phyloP scores from a whole-genome alignment of 1,140 invertebrate genomes.

The Harpegnathos saltator region DNA sequence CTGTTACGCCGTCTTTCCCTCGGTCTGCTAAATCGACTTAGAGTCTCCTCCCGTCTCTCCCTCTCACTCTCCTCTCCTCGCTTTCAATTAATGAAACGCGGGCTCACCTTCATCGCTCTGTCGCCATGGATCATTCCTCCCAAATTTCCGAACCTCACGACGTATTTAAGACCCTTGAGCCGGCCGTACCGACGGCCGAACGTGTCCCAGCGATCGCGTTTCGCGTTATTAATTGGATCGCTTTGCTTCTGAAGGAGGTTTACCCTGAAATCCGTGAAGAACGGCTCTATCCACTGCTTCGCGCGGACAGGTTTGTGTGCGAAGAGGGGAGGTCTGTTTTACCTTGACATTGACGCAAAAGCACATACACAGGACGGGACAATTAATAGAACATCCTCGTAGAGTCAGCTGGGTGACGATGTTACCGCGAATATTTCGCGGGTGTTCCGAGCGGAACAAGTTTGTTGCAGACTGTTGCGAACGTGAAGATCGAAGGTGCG shows the following conservation, averaged over 20 bases:
- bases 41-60: background rate
- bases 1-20: conserved; percentile 46
- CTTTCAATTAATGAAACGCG: conserved; percentile 78
- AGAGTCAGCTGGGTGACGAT: too few relatives aligned
- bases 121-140: conserved; percentile 44
- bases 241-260: conserved; percentile 15
- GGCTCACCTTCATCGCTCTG: conserved; percentile 43
- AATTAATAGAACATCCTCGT: too few relatives aligned
- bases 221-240: background rate
- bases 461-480: background rate
- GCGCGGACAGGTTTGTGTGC: background rate
- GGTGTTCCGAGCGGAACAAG: too few relatives aligned
- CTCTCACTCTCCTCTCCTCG: conserved; percentile 11
- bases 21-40: conserved; percentile 68
- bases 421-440: too few relatives aligned
- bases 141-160: conserved; percentile 27
- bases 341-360: too few relatives aligned
- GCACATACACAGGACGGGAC: too few relatives aligned
- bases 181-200: background rate
- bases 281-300: background rate
- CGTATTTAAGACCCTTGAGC: background rate
- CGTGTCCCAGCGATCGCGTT: background rate
- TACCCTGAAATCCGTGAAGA: background rate
- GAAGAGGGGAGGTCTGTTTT: background rate
- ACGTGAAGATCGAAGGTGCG: background rate